Evolutionary conservation across 2,888 invertebrate genomes (phyloP).

Genomic region (Hypsopygia costalis): DNA sequence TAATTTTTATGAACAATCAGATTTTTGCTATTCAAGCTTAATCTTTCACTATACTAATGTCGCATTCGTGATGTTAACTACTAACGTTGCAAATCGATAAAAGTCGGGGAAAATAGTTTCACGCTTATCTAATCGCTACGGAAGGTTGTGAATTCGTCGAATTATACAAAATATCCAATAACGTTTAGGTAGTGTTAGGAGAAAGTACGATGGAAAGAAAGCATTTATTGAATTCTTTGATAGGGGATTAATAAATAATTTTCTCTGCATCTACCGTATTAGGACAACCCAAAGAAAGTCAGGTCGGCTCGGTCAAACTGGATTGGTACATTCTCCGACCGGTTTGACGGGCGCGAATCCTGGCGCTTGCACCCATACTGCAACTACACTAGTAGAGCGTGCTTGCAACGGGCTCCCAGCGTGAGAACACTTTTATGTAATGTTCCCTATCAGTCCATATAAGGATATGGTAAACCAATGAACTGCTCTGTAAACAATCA

Average conservation of each 20-base stretch:
- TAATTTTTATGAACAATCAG: too few species aligned
- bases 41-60: too few species aligned
- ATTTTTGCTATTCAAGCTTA: too few species aligned
- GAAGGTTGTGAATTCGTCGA: slow-evolving; percentile 14
- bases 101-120: slow-evolving; percentile 16
- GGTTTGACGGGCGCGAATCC: slow-evolving; percentile 74
- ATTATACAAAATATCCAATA: background rate
- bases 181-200: background rate
- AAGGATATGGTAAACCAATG: background rate
- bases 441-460: background rate
- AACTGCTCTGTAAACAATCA: background rate
- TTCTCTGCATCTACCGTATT: slow-evolving; percentile 27
- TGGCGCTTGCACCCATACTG: slow-evolving; percentile 45
- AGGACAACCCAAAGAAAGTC: slow-evolving; percentile 60
- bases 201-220: background rate
- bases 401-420: slow-evolving; percentile 19
- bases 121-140: slow-evolving; percentile 8
- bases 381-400: slow-evolving; percentile 14
- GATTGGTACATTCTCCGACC: slow-evolving; percentile 66
- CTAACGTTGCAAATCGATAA: slow-evolving; percentile 23
- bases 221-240: slow-evolving; percentile 1
- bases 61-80: slow-evolving; percentile 18
- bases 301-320: slow-evolving; percentile 58
- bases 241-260: slow-evolving; percentile 7
- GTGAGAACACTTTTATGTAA: slow-evolving; percentile 10